Percentiles rank a stretch among this genome's conserved stretches.
Conservation (phyloP, 2,888 invertebrate species). For the Drosophila cognata region DNA sequence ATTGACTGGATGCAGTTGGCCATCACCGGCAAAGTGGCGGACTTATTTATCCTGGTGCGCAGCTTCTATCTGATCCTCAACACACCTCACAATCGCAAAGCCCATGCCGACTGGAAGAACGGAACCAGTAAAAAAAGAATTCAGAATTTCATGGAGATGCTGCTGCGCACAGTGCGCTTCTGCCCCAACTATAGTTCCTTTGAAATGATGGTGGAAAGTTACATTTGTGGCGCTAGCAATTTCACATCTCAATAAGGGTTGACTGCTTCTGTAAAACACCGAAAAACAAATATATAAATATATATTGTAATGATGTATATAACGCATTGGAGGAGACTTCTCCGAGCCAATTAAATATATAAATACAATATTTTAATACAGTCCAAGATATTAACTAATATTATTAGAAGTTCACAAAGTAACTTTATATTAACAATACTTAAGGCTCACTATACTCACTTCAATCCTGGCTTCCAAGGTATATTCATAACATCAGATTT, state of each 20-base stretch:
- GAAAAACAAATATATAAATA: too few species aligned
- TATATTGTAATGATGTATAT: not conserved
- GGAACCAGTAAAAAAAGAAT: not conserved
- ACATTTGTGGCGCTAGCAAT: not conserved
- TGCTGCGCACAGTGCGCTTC: conserved; percentile 26
- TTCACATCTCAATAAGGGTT: not conserved
- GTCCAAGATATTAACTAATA: not conserved
- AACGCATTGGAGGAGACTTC: not conserved
- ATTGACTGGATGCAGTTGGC: conserved; percentile 58
- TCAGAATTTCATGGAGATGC: conserved; percentile 39
- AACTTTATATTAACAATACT: not conserved
- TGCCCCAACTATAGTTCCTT: conserved; percentile 32
- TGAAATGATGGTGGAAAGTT: conserved; percentile 52
- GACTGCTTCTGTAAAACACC: too few species aligned
- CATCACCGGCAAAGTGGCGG: conserved; percentile 9
- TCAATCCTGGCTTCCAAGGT: not conserved
- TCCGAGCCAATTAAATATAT: not conserved
- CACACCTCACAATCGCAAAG: conserved; percentile 23
- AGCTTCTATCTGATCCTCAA: conserved; percentile 51
- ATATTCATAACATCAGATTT: not conserved
- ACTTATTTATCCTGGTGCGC: conserved; percentile 53
- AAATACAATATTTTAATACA: not conserved
- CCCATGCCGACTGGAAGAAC: conserved; percentile 35
- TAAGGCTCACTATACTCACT: not conserved
- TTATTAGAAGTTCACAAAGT: not conserved